Conservation (phyloP, 2,888 invertebrate species). For the Epinotia brunnichana region DNA sequence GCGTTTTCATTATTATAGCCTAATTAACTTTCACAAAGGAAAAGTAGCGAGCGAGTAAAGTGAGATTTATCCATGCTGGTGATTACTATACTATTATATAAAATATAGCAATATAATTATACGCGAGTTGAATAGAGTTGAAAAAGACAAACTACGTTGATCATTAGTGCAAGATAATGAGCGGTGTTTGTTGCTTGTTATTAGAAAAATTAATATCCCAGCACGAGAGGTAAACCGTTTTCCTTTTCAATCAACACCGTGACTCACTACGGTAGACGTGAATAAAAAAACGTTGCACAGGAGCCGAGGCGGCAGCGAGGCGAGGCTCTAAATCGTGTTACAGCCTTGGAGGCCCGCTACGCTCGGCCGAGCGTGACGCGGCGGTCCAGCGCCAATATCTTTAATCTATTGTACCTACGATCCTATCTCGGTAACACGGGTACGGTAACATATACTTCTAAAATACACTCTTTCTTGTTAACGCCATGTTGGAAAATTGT, state of each 20-base stretch:
- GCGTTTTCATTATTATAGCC: slow-evolving; percentile 12
- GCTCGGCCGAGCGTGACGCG: slow-evolving; percentile 76
- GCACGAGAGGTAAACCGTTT: slow-evolving; percentile 18
- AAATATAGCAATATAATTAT: slow-evolving; percentile 11
- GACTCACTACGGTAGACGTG: slow-evolving; percentile 45
- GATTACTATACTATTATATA: slow-evolving; percentile 11
- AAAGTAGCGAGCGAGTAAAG: slow-evolving; percentile 21
- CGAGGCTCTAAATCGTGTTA: slow-evolving; percentile 70
- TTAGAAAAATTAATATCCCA: slow-evolving; percentile 17
- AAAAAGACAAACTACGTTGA: slow-evolving; percentile 1
- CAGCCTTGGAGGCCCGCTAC: slow-evolving; percentile 77
- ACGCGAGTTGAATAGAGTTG: background rate
- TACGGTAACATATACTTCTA: slow-evolving; percentile 47
- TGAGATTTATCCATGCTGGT: slow-evolving; percentile 3
- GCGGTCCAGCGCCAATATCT: slow-evolving; percentile 70
- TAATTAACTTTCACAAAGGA: slow-evolving; percentile 39
- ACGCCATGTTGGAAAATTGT: slow-evolving; percentile 32
- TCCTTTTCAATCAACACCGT: slow-evolving; percentile 32
- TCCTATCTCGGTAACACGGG: slow-evolving; percentile 50
- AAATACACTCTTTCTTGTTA: slow-evolving; percentile 40
- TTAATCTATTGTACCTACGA: slow-evolving; percentile 64
- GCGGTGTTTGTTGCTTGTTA: slow-evolving; percentile 27
- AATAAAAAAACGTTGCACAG: slow-evolving; percentile 62
- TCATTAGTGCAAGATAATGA: slow-evolving; percentile 16
- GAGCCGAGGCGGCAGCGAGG: slow-evolving; percentile 61